Evolutionary conservation across 2,113 vertebrate species (phyloP).

Genomic region (Equus przewalskii): DNA sequence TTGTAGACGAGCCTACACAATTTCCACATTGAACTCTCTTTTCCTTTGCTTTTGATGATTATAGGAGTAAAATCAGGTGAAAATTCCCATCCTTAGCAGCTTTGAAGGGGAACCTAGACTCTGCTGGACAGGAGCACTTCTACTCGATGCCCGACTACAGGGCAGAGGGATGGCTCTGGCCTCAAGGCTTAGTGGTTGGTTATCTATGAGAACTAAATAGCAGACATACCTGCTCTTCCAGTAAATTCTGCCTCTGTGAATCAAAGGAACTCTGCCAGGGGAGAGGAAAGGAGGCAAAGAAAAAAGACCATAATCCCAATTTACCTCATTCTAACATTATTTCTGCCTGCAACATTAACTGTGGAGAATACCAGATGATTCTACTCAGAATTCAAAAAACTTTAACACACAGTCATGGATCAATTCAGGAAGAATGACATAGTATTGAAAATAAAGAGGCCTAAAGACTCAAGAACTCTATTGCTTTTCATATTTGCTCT

Average conservation of each 20-base stretch:
- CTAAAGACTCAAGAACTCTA: not conserved
- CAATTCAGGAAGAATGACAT: not conserved
- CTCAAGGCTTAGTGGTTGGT: not conserved
- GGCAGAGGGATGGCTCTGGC: not conserved
- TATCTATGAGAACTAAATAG: slow-evolving; percentile 60
- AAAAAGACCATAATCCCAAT: slow-evolving; percentile 50
- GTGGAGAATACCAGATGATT: not conserved
- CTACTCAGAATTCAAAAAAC: slow-evolving; percentile 31
- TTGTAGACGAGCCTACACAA: not conserved
- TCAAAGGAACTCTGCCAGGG: slow-evolving; percentile 18
- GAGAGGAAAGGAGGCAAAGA: slow-evolving; percentile 29
- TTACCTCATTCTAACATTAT: slow-evolving; percentile 20
- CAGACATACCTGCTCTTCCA: slow-evolving; percentile 41
- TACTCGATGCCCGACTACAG: not conserved
- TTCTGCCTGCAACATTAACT: slow-evolving; percentile 54
- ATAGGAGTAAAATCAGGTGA: not conserved
- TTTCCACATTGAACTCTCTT: not conserved
- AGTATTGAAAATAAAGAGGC: not conserved
- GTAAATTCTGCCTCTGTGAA: slow-evolving; percentile 19
- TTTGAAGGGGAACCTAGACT: not conserved
- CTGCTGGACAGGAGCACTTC: not conserved
- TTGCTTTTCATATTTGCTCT: not conserved
- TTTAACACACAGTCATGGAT: not conserved
- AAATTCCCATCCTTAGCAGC: not conserved
- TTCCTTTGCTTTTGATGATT: not conserved